Conservation (phyloP, 2,113 vertebrate species). For the Vulpes lagopus region DNA sequence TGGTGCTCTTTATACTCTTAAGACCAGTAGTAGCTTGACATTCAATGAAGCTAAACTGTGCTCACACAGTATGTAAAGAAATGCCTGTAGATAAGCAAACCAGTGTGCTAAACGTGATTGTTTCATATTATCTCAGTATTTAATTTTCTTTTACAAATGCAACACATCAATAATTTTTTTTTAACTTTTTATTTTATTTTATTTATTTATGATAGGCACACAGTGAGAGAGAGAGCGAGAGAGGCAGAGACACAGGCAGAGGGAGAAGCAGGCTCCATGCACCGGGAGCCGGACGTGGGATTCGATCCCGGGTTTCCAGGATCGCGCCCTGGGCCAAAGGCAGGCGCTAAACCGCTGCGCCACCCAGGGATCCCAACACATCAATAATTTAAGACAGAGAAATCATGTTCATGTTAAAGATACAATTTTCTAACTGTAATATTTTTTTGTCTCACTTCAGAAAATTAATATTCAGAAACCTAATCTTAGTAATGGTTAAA, state of each 20-base stretch:
- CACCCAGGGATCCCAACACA: background rate
- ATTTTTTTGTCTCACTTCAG: background rate
- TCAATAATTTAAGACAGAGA: background rate
- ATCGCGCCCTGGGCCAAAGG: no score
- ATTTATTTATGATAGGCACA: no score
- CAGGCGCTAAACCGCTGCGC: no score
- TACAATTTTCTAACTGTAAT: background rate
- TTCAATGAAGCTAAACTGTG: background rate
- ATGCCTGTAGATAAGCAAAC: background rate
- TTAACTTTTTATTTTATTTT: no score
- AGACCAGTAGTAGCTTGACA: background rate
- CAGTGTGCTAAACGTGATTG: background rate
- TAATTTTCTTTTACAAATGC: background rate
- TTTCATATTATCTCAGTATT: background rate
- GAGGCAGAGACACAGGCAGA: no score
- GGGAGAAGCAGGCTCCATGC: no score
- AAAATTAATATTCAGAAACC: background rate
- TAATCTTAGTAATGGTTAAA: background rate
- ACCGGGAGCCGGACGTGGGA: no score
- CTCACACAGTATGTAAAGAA: background rate
- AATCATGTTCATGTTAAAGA: background rate
- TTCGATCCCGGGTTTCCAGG: no score
- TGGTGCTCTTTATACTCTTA: background rate
- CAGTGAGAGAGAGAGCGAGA: no score
- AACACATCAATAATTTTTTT: background rate